Percentiles rank a stretch among this genome's conserved stretches.
These are phyloP conservation scores for Probaryconus sp. DNA, from an alignment of 1,140 invertebrate genomes.

Conservation along the genomic window DNA sequence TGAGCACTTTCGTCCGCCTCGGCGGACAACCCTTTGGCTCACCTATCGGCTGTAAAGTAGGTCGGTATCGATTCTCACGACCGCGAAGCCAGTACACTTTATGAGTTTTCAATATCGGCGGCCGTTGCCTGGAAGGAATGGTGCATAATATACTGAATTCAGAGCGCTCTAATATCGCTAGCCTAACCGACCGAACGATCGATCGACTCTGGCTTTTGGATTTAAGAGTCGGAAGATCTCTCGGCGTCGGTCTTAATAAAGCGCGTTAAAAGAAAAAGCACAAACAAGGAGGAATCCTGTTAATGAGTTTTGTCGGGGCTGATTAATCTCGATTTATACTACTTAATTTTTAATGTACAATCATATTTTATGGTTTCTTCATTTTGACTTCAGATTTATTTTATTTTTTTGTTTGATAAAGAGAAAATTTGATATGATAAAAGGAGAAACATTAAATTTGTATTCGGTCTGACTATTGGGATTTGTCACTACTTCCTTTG, in stretches of 20 bases:
- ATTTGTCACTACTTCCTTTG: no score
- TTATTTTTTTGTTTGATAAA: no score
- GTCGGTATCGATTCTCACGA: slow-evolving; percentile 60
- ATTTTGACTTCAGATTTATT: no score
- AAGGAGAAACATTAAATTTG: no score
- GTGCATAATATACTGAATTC: slow-evolving; percentile 40
- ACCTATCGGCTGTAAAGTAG: slow-evolving; percentile 58
- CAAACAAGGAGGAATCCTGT: no score
- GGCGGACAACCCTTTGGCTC: slow-evolving; percentile 58
- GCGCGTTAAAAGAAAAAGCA: no score
- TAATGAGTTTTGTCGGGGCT: no score
- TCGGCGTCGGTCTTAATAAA: neutral
- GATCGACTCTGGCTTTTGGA: slow-evolving; percentile 28
- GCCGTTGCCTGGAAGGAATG: slow-evolving; percentile 57
- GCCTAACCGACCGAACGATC: slow-evolving; percentile 41
- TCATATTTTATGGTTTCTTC: no score
- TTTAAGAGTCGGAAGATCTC: slow-evolving; percentile 23
- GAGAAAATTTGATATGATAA: no score
- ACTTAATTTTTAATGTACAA: no score
- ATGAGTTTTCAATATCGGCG: slow-evolving; percentile 63
- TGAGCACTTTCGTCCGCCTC: slow-evolving; percentile 55
- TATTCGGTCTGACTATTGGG: no score
- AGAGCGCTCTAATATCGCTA: slow-evolving; percentile 38
- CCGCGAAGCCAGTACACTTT: slow-evolving; percentile 60
- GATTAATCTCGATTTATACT: no score